Percentiles rank a stretch among this genome's conserved stretches.
phyloP scores from a whole-genome alignment of 92 coral and sea anemone species.

The Epizoanthus scotinus region DNA sequence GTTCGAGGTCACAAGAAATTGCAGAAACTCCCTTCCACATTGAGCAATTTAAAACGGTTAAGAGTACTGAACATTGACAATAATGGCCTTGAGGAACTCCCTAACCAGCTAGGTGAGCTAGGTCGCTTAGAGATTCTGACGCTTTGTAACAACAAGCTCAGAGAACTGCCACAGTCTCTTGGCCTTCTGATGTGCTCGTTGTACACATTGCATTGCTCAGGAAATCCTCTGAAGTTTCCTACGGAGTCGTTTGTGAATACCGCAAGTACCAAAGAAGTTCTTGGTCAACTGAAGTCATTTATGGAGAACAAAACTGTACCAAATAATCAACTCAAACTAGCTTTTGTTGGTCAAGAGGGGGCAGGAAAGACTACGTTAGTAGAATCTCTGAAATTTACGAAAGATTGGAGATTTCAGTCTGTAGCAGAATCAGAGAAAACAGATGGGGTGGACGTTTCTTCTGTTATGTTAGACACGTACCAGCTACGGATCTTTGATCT shows the following conservation, averaged over 20 bases:
- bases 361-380: conserved; percentile 41
- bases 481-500: conserved; percentile 34
- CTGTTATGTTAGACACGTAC: not conserved
- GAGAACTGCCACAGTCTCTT: conserved; percentile 19
- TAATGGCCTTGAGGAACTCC: conserved; percentile 16
- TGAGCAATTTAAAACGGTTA: conserved; percentile 8
- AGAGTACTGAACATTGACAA: conserved; percentile 17
- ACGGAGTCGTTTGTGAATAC: not conserved
- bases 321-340: conserved; percentile 31
- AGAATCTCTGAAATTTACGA: conserved; percentile 16
- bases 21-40: conserved; percentile 11
- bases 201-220: conserved; percentile 28
- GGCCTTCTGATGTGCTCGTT: conserved; percentile 6
- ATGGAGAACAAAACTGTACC: conserved; percentile 18
- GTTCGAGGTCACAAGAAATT: conserved; percentile 15
- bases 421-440: conserved; percentile 9
- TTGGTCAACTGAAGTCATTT: conserved; percentile 18
- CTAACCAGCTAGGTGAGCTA: conserved; percentile 20
- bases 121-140: conserved; percentile 12
- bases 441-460: conserved; percentile 32
- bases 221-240: conserved; percentile 32
- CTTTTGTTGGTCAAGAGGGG: conserved; percentile 46
- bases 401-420: not conserved
- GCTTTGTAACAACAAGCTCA: conserved; percentile 18
- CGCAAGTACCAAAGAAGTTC: not conserved